Conservation (phyloP, 2,888 invertebrate species). For the Noctuana brunneofusca region DNA sequence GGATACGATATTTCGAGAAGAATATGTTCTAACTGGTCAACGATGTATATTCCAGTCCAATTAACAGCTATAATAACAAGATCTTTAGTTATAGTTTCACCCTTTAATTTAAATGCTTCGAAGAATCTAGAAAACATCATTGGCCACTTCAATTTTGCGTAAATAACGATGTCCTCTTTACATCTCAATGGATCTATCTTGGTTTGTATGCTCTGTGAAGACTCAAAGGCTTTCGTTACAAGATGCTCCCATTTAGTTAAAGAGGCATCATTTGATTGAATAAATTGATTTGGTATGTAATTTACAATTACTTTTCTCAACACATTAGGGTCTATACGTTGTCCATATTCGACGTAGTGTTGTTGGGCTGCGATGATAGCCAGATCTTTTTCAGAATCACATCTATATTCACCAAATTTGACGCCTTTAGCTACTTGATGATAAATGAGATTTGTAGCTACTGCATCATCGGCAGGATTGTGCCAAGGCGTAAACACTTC, state of each 20-base stretch:
- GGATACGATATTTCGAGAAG: slow-evolving; percentile 93
- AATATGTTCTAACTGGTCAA: slow-evolving; percentile 95
- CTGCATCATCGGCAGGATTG: slow-evolving; percentile 90
- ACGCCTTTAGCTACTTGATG: slow-evolving; percentile 94
- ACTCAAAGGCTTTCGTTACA: slow-evolving; percentile 87
- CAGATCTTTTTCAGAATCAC: slow-evolving; percentile 91
- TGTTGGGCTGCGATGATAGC: slow-evolving; percentile 95
- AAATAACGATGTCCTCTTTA: slow-evolving; percentile 95
- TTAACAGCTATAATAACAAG: slow-evolving; percentile 96
- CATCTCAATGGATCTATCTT: slow-evolving; percentile 86
- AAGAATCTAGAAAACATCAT: slow-evolving; percentile 96
- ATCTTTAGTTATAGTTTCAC: slow-evolving; percentile 85
- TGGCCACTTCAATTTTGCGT: slow-evolving; percentile 96
- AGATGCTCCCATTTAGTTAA: slow-evolving; percentile 88
- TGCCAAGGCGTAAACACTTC: slow-evolving; percentile 98
- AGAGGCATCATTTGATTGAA: slow-evolving; percentile 84
- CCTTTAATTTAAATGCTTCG: slow-evolving; percentile 91
- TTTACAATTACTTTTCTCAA: slow-evolving; percentile 88
- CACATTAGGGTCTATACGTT: slow-evolving; percentile 85
- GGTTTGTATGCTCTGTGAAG: slow-evolving; percentile 88
- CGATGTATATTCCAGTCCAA: slow-evolving; percentile 95
- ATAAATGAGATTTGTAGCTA: slow-evolving; percentile 94
- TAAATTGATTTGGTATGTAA: slow-evolving; percentile 91
- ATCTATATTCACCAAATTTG: slow-evolving; percentile 96
- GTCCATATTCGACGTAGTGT: slow-evolving; percentile 92